phyloP scores from a whole-genome alignment of 2,888 invertebrate species.

The Hirtodrosophila duncani region DNA sequence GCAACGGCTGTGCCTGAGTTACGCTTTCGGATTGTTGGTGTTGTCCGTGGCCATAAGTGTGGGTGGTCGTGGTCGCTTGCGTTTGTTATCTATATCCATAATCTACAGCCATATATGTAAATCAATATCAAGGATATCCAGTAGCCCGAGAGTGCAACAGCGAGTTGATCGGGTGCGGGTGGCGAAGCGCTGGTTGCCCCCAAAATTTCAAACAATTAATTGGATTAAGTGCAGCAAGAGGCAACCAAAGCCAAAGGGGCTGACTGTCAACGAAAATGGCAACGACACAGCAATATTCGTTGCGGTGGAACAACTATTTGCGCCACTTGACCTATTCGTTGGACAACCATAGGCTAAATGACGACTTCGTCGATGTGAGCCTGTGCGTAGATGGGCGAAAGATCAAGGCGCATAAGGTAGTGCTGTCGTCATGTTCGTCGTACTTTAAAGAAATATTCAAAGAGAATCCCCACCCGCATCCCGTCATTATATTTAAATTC shows the following conservation, averaged over 20 bases:
- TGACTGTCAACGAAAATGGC: slow-evolving; percentile 76
- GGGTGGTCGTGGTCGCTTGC: too few relatives aligned
- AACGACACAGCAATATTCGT: slow-evolving; percentile 88
- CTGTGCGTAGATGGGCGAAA: slow-evolving; percentile 90
- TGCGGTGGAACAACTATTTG: slow-evolving; percentile 92
- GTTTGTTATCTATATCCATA: too few relatives aligned
- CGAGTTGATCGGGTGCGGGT: too few relatives aligned
- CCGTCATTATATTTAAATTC: slow-evolving; percentile 88
- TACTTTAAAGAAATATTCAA: slow-evolving; percentile 87
- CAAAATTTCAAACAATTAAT: slow-evolving; percentile 3
- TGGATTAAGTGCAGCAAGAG: slow-evolving; percentile 7
- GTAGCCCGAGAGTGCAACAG: too few relatives aligned
- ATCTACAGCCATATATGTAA: too few relatives aligned
- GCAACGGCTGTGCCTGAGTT: too few relatives aligned
- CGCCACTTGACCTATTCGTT: slow-evolving; percentile 89
- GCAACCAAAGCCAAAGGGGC: neutral
- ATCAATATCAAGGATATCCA: too few relatives aligned
- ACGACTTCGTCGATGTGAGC: slow-evolving; percentile 90
- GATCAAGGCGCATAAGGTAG: slow-evolving; percentile 90
- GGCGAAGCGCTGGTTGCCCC: neutral
- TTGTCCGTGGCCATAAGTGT: too few relatives aligned
- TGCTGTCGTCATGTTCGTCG: slow-evolving; percentile 89
- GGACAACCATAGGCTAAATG: slow-evolving; percentile 84
- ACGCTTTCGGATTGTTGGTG: too few relatives aligned
- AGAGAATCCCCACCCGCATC: slow-evolving; percentile 89